phyloP scores from a whole-genome alignment of 1,140 invertebrate genomes.

The Drosophila navojoa region DNA sequence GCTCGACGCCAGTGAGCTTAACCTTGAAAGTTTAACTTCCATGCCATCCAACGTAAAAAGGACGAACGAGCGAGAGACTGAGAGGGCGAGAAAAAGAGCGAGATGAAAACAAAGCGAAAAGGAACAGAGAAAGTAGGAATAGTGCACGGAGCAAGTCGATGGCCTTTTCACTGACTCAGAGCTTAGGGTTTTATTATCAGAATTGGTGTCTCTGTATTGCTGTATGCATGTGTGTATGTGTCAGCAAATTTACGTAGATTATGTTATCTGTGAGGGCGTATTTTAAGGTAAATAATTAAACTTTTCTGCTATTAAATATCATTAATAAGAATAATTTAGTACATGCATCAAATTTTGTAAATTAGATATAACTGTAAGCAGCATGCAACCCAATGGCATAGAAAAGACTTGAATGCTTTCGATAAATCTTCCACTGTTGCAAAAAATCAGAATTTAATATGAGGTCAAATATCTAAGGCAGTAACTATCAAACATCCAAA shows the following conservation, averaged over 20 bases:
- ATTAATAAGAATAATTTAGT: too few species aligned
- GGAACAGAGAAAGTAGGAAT: conserved; percentile 19
- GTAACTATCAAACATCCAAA: conserved; percentile 37
- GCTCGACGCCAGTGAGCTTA: conserved; percentile 62
- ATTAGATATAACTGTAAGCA: too few species aligned
- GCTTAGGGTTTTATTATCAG: neutral
- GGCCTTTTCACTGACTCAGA: conserved; percentile 20
- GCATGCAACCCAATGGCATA: neutral
- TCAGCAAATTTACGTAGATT: neutral
- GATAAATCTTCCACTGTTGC: neutral
- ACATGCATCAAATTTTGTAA: too few species aligned
- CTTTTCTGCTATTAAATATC: too few species aligned
- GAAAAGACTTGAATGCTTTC: too few species aligned
- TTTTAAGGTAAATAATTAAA: too few species aligned
- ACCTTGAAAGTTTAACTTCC: conserved; percentile 71
- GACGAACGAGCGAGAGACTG: conserved; percentile 12
- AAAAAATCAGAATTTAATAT: conserved; percentile 48
- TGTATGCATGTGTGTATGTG: neutral
- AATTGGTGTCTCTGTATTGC: neutral
- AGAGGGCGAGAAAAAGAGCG: neutral
- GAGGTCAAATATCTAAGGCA: conserved; percentile 7
- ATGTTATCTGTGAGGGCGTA: neutral
- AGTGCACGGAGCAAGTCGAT: conserved; percentile 9
- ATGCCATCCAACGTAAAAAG: conserved; percentile 38
- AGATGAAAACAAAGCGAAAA: neutral